Percentiles rank a stretch among this genome's conserved stretches.
These are phyloP conservation scores for Fragum whitleyi DNA, from an alignment of 2,888 invertebrate species.

Conservation along the genomic window DNA sequence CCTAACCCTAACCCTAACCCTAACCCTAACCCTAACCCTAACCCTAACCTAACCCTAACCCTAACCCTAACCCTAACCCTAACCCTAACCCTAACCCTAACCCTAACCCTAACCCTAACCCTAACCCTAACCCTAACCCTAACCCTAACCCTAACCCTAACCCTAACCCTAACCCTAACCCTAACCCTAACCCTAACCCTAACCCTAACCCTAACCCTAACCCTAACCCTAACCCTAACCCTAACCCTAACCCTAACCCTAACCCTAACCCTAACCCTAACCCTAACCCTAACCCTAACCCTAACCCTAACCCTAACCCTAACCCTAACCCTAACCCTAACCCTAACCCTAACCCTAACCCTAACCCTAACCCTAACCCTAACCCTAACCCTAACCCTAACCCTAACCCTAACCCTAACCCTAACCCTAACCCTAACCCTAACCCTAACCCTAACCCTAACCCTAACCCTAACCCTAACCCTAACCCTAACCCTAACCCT, in stretches of 20 bases:
- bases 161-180: conserved; percentile 48
- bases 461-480: conserved; percentile 61
- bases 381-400: conserved; percentile 73
- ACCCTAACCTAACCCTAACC: conserved; percentile 55
- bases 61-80: conserved; percentile 55
- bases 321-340: conserved; percentile 61
- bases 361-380: conserved; percentile 71
- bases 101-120: conserved; percentile 61
- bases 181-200: conserved; percentile 62
- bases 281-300: conserved; percentile 58
- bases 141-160: conserved; percentile 59
- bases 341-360: conserved; percentile 67
- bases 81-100: conserved; percentile 73
- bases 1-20: conserved; percentile 54
- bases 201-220: conserved; percentile 62
- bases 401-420: conserved; percentile 69
- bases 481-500: conserved; percentile 54
- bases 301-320: conserved; percentile 53
- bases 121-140: conserved; percentile 52
- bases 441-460: conserved; percentile 57
- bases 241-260: conserved; percentile 57
- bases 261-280: conserved; percentile 54
- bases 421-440: conserved; percentile 56
- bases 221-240: conserved; percentile 59
- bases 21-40: conserved; percentile 50